These are phyloP conservation scores for Copidosoma floridanum DNA, from an alignment of 1,140 invertebrate genomes.

Conservation along the genomic window DNA sequence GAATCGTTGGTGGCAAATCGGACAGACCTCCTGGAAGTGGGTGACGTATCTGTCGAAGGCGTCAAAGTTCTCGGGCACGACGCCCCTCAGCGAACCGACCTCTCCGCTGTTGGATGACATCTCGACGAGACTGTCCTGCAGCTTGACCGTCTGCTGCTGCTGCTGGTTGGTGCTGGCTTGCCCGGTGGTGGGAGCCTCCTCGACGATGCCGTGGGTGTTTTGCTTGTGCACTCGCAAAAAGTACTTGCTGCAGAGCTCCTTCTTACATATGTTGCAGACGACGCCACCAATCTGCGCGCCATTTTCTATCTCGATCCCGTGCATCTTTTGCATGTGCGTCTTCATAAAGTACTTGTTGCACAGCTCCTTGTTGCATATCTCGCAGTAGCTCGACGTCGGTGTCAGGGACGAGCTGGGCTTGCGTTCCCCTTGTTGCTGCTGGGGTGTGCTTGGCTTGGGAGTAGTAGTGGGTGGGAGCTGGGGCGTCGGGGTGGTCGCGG, in stretches of 20 bases:
- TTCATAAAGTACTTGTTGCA: constrained; percentile 99
- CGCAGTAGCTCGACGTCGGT: constrained; percentile 87
- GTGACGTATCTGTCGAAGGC: constrained; percentile 69
- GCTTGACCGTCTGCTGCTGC: too few relatives aligned
- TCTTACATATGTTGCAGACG: constrained; percentile 95
- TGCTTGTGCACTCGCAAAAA: constrained; percentile 95
- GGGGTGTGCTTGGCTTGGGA: constrained; percentile 31
- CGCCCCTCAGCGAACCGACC: too few relatives aligned
- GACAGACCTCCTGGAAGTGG: constrained; percentile 78
- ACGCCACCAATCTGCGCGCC: constrained; percentile 88
- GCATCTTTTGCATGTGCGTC: constrained; percentile 99
- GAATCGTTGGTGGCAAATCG: constrained; percentile 84
- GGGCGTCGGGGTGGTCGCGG: constrained; percentile 28
- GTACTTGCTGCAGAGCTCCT: constrained; percentile 96
- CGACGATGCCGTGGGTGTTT: constrained; percentile 93
- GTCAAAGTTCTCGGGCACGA: too few relatives aligned
- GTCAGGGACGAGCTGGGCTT: constrained; percentile 54
- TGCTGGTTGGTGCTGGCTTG: background rate
- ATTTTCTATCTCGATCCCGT: constrained; percentile 94
- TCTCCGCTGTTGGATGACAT: too few relatives aligned
- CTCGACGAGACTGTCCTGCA: constrained; percentile 41
- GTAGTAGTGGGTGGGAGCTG: constrained; percentile 31
- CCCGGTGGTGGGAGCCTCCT: constrained; percentile 60
- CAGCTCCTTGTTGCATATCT: constrained; percentile 98
- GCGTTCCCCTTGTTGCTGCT: constrained; percentile 35